These are phyloP conservation scores for Cremastobaeus sp. DNA, from an alignment of 2,888 invertebrate species.

Conservation along the genomic window DNA sequence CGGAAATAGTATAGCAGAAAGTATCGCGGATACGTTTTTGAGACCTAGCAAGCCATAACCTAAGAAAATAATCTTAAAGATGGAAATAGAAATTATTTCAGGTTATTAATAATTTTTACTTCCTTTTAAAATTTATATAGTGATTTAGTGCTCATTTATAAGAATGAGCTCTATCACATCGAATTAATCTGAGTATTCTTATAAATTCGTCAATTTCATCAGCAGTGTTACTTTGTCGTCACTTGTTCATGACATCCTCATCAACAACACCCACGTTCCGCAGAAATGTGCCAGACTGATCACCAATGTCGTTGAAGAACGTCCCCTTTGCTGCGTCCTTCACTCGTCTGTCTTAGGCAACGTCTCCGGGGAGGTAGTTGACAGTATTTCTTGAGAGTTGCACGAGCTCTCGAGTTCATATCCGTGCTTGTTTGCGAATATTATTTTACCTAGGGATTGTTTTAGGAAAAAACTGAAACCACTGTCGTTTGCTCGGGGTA, in stretches of 20 bases:
- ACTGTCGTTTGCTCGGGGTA: background rate
- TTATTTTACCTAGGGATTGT: constrained; percentile 68
- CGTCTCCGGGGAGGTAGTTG: constrained; percentile 11
- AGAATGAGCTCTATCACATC: too few species aligned
- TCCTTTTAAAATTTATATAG: too few species aligned
- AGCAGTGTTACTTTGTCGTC: constrained; percentile 5
- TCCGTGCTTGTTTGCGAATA: constrained; percentile 65
- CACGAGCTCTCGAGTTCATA: constrained; percentile 62
- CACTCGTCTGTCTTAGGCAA: constrained; percentile 7
- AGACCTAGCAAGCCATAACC: too few species aligned
- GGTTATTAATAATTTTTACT: too few species aligned
- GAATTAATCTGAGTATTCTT: too few species aligned
- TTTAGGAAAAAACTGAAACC: constrained; percentile 17
- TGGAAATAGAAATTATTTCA: too few species aligned
- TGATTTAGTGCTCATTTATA: too few species aligned
- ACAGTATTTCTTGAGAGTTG: constrained; percentile 62
- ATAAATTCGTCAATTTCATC: constrained; percentile 1
- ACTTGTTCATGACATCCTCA: constrained; percentile 24
- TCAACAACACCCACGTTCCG: constrained; percentile 16
- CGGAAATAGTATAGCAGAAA: too few species aligned
- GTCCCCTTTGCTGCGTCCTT: constrained; percentile 3
- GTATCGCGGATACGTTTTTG: too few species aligned
- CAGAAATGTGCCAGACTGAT: too few species aligned
- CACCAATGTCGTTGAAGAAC: constrained; percentile 5
- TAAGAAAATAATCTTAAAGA: too few species aligned